Percentiles rank a stretch among this genome's conserved stretches.
Conservation (phyloP, 2,888 invertebrate species). For the Lydus trimaculatus region DNA sequence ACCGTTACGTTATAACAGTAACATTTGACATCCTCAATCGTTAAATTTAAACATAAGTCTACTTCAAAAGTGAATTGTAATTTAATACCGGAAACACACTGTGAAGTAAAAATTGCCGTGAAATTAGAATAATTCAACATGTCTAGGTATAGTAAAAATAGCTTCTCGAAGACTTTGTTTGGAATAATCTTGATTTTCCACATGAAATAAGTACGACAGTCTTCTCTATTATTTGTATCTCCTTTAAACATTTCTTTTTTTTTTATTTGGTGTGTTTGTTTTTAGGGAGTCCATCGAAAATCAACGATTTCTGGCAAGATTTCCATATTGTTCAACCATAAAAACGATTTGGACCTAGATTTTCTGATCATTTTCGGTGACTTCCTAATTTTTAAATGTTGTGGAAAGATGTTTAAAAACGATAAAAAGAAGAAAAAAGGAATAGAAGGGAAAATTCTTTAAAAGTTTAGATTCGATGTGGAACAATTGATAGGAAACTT, state of each 20-base stretch:
- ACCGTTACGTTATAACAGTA: not conserved
- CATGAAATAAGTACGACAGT: too few relatives aligned
- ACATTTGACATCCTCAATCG: not conserved
- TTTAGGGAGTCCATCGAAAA: not conserved
- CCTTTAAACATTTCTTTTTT: not conserved
- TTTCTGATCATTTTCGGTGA: not conserved
- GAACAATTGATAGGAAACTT: conserved; percentile 6
- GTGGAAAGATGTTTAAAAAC: not conserved
- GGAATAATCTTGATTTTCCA: too few relatives aligned
- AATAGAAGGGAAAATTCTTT: not conserved
- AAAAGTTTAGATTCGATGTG: not conserved
- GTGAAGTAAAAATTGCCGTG: not conserved
- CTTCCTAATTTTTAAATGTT: conserved; percentile 8
- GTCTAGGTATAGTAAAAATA: not conserved
- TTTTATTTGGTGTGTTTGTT: not conserved
- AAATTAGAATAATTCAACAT: not conserved
- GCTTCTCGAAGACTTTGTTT: not conserved
- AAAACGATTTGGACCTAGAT: conserved; percentile 5
- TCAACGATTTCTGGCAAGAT: not conserved
- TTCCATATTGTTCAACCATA: conserved; percentile 3
- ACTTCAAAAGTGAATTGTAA: not conserved
- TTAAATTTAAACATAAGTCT: not conserved
- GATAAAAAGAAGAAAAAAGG: not conserved
- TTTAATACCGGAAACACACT: not conserved
- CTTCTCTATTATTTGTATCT: too few relatives aligned